Percentiles rank a stretch among this genome's conserved stretches.
These are phyloP conservation scores for Antrozous pallidus DNA, from an alignment of 2,797 vertebrate genomes.

Conservation along the genomic window DNA sequence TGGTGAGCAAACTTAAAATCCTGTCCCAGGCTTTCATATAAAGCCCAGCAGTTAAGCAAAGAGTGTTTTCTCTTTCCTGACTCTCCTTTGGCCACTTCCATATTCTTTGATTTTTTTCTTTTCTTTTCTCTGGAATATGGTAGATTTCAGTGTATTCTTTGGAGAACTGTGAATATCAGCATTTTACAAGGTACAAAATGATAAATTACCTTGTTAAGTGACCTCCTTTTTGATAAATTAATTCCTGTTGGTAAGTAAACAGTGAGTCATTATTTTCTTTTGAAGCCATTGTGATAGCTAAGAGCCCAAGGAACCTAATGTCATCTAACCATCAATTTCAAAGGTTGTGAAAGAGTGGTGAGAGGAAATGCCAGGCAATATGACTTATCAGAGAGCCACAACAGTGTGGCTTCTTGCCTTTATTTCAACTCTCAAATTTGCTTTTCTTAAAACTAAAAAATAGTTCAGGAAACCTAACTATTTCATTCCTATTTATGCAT, in stretches of 20 bases:
- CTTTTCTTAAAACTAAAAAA: conserved; percentile 9
- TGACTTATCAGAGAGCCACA: neutral
- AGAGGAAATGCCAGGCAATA: neutral
- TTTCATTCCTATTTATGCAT: neutral
- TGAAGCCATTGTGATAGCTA: conserved; percentile 15
- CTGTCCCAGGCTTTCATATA: neutral
- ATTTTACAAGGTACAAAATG: neutral
- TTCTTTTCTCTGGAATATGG: neutral
- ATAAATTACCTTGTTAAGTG: conserved; percentile 46
- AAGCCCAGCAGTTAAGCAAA: neutral
- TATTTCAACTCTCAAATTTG: neutral
- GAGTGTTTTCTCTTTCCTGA: neutral
- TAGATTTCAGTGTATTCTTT: conserved; percentile 49
- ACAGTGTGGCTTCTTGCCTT: neutral
- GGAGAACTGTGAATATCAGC: conserved; percentile 15
- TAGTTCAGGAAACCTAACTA: neutral
- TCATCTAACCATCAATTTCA: neutral
- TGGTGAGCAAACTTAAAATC: neutral
- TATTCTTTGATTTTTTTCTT: neutral
- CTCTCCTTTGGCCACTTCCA: neutral
- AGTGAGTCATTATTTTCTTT: conserved; percentile 41
- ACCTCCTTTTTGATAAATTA: conserved; percentile 48
- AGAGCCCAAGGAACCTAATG: neutral
- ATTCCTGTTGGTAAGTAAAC: conserved; percentile 26
- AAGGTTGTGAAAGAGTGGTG: neutral